Base-by-base conservation (phyloP, 2,888 invertebrate genomes). In the Teleogryllus oceanicus region DNA sequence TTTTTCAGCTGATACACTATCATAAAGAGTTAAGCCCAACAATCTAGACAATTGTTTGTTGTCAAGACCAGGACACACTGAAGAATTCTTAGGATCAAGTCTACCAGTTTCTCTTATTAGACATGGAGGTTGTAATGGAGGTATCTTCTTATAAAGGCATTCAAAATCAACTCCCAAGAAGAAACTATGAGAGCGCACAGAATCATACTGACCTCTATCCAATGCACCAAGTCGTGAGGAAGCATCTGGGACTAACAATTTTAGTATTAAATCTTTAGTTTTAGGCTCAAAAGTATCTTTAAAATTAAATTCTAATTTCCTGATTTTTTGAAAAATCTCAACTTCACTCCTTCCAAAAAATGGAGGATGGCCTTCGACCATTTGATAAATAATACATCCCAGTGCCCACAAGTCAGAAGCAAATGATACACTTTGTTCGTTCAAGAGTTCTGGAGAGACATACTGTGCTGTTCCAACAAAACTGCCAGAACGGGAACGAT, bases 371-470 rank as follows among this genome's bases (percentile, higher is more conserved):
- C 62, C 62, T 18, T 18, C 62, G 11, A 62, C n/a, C 62, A 62
- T 62, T 11, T 62, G 62, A 62, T 62, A 62, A 62, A 62, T 62
- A n/a, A 62, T 62, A n/a, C 62, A 62, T n/a, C 62, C 62, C 62
- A 62, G n/a, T 13, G 62, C 62, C 62, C 62, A 62, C 16, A 62
- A 62, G n/a, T 62, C 62, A 62, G 62, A 62, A 5, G 62, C 62
- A 62, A 18, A 62, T 62, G 62, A 62, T 3, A 62, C 62, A 18
- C n/a, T 62, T 18, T 13, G n/a, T 12, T 62, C 62, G 1, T 62
- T 62, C 16, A 62, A n/a, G 4, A 62, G 62, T 16, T 62, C 62
- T 18, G 62, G 62, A 62, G 62, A 62, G 5, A 62, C 62, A 62
- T 62, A 62, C n/a, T 62, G 62, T 62, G 62, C 62, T 18, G 62